A percentile compares a stretch with the other conserved stretches of the same genome.
phyloP scores from a whole-genome alignment of 2,113 vertebrate species.

The Diadophis punctatus region DNA sequence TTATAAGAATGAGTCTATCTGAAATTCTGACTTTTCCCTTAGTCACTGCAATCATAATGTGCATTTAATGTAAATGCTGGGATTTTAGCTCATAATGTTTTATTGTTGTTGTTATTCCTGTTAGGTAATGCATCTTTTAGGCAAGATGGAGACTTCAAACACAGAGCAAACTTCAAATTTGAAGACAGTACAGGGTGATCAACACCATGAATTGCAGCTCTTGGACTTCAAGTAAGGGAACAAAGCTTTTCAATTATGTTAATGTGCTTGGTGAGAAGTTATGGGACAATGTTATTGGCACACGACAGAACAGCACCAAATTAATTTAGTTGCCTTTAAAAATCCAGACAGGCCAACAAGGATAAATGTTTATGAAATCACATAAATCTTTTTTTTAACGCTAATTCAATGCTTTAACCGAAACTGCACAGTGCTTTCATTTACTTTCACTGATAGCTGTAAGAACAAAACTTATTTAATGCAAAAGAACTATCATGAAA shows the following conservation, averaged over 20 bases:
- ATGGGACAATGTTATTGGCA: constrained; percentile 36
- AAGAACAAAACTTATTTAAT: not conserved
- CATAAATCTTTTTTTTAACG: not conserved
- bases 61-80: constrained; percentile 30
- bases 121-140: constrained; percentile 71
- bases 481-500: not conserved
- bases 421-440: not conserved
- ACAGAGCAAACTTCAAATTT: constrained; percentile 64
- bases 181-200: constrained; percentile 67
- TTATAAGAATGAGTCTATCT: not conserved
- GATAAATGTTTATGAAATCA: not conserved
- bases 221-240: constrained; percentile 77
- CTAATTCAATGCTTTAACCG: not conserved
- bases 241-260: constrained; percentile 54
- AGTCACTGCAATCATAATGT: constrained; percentile 15
- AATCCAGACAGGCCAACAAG: constrained; percentile 24
- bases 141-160: constrained; percentile 69
- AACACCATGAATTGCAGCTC: constrained; percentile 69
- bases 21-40: constrained; percentile 1
- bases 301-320: constrained; percentile 24
- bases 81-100: constrained; percentile 34
- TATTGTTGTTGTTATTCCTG: constrained; percentile 37
- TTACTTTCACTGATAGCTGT: not conserved
- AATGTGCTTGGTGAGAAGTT: constrained; percentile 28
- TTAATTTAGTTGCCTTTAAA: constrained; percentile 35